Evolutionary conservation across 2,797 vertebrate genomes (phyloP).

Genomic region (Sus cebifrons): DNA sequence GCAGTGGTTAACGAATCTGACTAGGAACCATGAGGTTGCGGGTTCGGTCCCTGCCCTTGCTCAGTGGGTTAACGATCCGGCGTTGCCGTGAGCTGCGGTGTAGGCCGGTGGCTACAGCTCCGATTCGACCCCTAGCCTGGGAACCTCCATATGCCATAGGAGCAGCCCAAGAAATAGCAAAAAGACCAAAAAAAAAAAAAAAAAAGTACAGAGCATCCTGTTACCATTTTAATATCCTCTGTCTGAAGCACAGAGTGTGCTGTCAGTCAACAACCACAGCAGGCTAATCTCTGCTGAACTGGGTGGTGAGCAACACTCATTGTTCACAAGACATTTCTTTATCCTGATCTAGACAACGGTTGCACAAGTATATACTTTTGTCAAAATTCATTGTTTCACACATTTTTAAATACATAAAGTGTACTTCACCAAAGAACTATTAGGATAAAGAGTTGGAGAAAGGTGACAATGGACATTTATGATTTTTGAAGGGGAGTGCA

Average conservation of each 20-base stretch:
- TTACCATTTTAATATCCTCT: neutral
- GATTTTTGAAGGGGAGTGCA: neutral
- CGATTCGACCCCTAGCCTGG: too few species aligned
- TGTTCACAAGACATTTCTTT: neutral
- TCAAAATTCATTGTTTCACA: constrained; percentile 36
- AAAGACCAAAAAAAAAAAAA: too few species aligned
- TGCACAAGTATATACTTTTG: neutral
- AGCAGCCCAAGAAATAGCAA: too few species aligned
- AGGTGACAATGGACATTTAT: neutral
- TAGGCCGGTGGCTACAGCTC: too few species aligned
- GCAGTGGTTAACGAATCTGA: too few species aligned
- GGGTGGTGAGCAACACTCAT: neutral
- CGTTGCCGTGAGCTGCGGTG: too few species aligned
- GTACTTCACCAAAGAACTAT: neutral
- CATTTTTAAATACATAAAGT: neutral
- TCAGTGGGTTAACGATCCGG: too few species aligned
- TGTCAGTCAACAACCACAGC: neutral
- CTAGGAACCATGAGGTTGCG: too few species aligned
- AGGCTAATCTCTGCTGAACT: neutral
- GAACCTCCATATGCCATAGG: too few species aligned
- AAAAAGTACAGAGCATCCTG: neutral
- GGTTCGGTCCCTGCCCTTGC: too few species aligned
- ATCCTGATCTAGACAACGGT: neutral
- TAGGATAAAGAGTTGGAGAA: constrained; percentile 8
- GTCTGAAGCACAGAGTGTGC: neutral